Conservation (phyloP, 1,140 invertebrate genomes). For the Oedothorax gibbosus region DNA sequence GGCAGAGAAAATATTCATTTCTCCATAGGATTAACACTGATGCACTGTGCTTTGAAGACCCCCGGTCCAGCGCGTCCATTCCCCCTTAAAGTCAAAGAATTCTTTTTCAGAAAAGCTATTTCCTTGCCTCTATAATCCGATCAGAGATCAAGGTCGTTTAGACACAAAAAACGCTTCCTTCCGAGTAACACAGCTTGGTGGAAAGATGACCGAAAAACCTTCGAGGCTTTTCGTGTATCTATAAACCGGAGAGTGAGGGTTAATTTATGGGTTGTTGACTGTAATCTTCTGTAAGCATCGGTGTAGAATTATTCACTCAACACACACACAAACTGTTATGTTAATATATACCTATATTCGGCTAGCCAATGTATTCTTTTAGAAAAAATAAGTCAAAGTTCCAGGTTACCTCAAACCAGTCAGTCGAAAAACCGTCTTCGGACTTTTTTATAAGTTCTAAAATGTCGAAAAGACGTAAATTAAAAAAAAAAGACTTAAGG, state of each 20-base stretch:
- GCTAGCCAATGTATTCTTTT: conserved; percentile 48
- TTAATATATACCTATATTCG: conserved; percentile 52
- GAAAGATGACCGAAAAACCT: conserved; percentile 32
- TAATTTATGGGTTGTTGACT: conserved; percentile 60
- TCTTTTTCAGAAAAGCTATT: too few species aligned
- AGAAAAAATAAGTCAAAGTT: conserved; percentile 49
- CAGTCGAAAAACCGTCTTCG: conserved; percentile 1
- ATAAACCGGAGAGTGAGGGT: conserved; percentile 5
- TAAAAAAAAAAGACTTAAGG: background rate
- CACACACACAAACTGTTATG: conserved; percentile 56
- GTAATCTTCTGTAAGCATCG: conserved; percentile 56
- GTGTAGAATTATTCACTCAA: conserved; percentile 60
- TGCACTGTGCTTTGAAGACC: too few species aligned
- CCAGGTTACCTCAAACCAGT: conserved; percentile 18
- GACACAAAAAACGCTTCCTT: conserved; percentile 16
- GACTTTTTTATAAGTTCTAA: conserved; percentile 2
- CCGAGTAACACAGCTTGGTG: conserved; percentile 46
- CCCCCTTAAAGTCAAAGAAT: too few species aligned
- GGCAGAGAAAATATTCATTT: too few species aligned
- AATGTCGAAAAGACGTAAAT: conserved; percentile 9
- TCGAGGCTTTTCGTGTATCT: conserved; percentile 19
- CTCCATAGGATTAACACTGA: too few species aligned
- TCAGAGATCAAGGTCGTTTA: conserved; percentile 49
- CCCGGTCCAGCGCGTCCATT: too few species aligned
- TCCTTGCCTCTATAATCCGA: too few species aligned